Evolutionary conservation across 2,797 vertebrate genomes (phyloP).

Genomic region (Malacoraja senta): DNA sequence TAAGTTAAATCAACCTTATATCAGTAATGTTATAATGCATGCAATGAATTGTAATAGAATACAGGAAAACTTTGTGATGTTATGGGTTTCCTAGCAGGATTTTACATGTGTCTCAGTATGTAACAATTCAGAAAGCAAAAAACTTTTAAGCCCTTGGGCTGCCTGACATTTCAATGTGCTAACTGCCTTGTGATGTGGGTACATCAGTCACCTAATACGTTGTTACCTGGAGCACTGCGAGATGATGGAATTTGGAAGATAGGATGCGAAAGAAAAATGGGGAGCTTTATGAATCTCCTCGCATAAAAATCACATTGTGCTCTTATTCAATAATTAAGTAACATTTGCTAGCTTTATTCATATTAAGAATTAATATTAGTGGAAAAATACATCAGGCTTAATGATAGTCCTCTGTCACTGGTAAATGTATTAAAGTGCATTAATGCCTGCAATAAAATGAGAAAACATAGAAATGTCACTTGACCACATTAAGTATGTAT

Average conservation of each 20-base stretch:
- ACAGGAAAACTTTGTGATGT: not conserved
- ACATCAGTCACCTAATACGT: not conserved
- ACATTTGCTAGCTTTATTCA: not conserved
- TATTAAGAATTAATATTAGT: not conserved
- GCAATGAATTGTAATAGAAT: not conserved
- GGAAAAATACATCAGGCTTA: not conserved
- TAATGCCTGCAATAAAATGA: not conserved
- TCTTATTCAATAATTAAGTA: not conserved
- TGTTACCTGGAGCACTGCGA: not conserved
- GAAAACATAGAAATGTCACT: not conserved
- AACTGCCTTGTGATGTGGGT: not conserved
- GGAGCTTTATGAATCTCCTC: not conserved
- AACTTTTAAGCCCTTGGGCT: not conserved
- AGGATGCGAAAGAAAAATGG: not conserved
- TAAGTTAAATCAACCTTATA: not conserved
- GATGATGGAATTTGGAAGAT: not conserved
- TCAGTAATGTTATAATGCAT: not conserved
- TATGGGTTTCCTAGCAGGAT: not conserved
- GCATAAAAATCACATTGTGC: not conserved
- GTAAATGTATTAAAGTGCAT: not conserved
- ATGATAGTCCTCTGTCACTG: not conserved
- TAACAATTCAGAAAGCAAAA: not conserved
- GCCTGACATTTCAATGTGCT: conserved; percentile 21
- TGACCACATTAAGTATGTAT: not conserved
- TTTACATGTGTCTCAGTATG: not conserved